phyloP scores from a whole-genome alignment of 2,113 vertebrate genomes.

The Neodontobutis hainanensis region DNA sequence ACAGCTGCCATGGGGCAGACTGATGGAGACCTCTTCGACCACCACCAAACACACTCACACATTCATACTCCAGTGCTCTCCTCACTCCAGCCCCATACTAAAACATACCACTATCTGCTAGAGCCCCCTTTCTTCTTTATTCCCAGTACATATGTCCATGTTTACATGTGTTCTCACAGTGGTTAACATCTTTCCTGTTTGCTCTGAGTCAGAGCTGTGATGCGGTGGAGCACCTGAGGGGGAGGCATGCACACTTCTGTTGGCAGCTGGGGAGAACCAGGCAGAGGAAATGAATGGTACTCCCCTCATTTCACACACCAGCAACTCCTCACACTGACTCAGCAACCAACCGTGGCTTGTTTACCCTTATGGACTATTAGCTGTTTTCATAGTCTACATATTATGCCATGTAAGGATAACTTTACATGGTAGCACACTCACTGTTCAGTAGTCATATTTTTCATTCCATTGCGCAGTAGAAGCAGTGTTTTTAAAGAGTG shows the following conservation, averaged over 20 bases:
- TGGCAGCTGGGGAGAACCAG: slow-evolving; percentile 53
- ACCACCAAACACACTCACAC: no score
- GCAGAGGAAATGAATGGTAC: slow-evolving; percentile 74
- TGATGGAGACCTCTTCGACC: no score
- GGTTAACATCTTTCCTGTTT: slow-evolving; percentile 78
- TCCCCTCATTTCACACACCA: slow-evolving; percentile 77
- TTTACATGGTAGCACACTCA: slow-evolving; percentile 45
- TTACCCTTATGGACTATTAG: background rate
- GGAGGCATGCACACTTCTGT: slow-evolving; percentile 57
- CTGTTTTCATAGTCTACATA: slow-evolving; percentile 23
- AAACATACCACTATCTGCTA: background rate
- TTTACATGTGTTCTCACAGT: slow-evolving; percentile 31
- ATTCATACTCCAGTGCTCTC: background rate
- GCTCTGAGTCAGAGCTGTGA: slow-evolving; percentile 69
- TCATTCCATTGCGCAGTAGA: slow-evolving; percentile 13
- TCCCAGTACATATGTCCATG: slow-evolving; percentile 18
- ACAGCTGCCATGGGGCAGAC: no score
- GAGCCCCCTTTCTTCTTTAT: slow-evolving; percentile 13
- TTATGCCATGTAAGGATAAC: slow-evolving; percentile 42
- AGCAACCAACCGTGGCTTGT: slow-evolving; percentile 57
- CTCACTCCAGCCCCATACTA: background rate
- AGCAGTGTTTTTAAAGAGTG: slow-evolving; percentile 38
- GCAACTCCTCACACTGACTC: slow-evolving; percentile 72
- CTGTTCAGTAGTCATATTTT: slow-evolving; percentile 62
- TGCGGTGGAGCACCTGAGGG: slow-evolving; percentile 42